Base-by-base conservation (phyloP, 1,140 invertebrate species). In the Phthorimaea operculella region DNA sequence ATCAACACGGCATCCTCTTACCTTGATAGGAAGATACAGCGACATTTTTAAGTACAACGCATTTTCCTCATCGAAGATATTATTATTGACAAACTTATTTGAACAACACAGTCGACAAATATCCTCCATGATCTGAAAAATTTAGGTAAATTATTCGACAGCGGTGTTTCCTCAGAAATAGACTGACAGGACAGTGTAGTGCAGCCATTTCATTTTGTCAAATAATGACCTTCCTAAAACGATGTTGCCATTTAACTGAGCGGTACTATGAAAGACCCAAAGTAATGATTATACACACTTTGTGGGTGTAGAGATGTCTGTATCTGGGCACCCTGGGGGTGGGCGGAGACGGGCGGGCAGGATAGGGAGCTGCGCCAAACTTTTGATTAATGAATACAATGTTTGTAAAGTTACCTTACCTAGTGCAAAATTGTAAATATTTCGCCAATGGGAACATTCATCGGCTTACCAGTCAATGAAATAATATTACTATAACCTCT, bases 311-410 rank as follows among this genome's bases (percentile, higher is more conserved):
- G 17, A 50, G 44, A 21, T 21, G 48, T 21, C 9, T 50, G 21
- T 21, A 18, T 21, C 9, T 50, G 21, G 48, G 10, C 10, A 63
- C 66, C 65, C 55, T 60, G 70, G 64, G 76, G 76, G 76, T 76
- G 76, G 76, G 74, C 70, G 77, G 74, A 69, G 74, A 70, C 68
- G 70, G 78, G 63, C 59, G 70, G 58, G 59, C 61, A 56, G 54
- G 69, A 79, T 14, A 15, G 49, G 69, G 69, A 69, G 72, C 70
- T 79, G 81, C 77, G 79, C 78, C 75, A 82, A 83, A 83, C 76
- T 84, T 84, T 84, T 84, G 81, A 84, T 84, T 83, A 84, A 84
- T 84, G 81, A 81, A 80, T 69, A 70, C 68, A 74, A 77, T 75
- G 78, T 79, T 79, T 78, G 68, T 74, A 72, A 83, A 84, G 79